Base-by-base conservation (phyloP, 2,888 invertebrate genomes). In the Epistrophella euchroma region DNA sequence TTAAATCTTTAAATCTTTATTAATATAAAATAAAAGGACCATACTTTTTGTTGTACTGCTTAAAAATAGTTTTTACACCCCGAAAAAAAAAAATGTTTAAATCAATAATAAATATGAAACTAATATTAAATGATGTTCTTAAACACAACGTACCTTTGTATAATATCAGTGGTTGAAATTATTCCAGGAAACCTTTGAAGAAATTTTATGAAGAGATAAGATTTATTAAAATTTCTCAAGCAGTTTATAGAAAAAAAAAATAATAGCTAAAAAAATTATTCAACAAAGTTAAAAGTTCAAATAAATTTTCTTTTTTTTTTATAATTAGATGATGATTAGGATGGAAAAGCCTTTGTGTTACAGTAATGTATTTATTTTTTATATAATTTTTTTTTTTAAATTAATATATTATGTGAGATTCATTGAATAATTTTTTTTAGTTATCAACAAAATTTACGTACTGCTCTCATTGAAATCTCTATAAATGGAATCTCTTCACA, bases 301-400 rank as follows among this genome's bases (percentile, higher is more conserved):
- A 88, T 84, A 81, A 83, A 82, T 80, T 88, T 60, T 80, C 76
- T 85, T 82, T 80, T 91, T 91, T 32, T 68, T 25, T 64, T 64
- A 68, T 68, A 90, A 91, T 92, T 91, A 92, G 92, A 92, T 92
- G 92, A 92, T 92, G 92, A 92, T 90, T 90, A 91, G 88, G 90
- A 91, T 92, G 91, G 91, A 90, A 90, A 92, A 92, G 92, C 92
- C 92, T 92, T 92, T 92, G 92, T 92, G 92, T 92, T 91, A 89
- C 88, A 80, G 72, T 88, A 64, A 75, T 52, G 47, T 87, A 77
- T 58, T 45, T 62, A 7, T 40, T 9, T 62, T n/a, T 28, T 88
- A 72, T 52, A 71, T 62, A 56, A 74, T 47, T 77, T 58, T 58
- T 72, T 79, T 71, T 72, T 88, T 82, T 78, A 74, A 80, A 62